phyloP scores from a whole-genome alignment of 35 echinoderm and acorn worm species.

The Apostichopus japonicus region DNA sequence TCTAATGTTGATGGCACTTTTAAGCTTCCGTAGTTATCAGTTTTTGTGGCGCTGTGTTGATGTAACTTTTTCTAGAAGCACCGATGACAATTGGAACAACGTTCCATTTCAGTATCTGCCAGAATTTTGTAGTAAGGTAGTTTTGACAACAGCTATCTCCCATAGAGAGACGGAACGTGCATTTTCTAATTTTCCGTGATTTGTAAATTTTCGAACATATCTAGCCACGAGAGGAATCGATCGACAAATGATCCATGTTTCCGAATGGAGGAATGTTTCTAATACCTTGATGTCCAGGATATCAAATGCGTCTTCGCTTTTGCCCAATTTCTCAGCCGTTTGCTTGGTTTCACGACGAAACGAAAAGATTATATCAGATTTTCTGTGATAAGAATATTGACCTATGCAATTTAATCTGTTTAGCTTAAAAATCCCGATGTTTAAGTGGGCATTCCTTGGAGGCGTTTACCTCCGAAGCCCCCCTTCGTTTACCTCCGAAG shows the following conservation, averaged over 20 bases:
- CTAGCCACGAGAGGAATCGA: not conserved
- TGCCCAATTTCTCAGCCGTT: conserved; percentile 3
- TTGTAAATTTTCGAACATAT: not conserved
- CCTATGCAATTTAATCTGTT: not conserved
- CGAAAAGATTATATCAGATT: not conserved
- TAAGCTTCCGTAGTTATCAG: no score
- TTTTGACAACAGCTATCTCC: not conserved
- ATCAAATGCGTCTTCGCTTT: not conserved
- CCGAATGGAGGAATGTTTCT: not conserved
- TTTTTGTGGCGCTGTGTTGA: not conserved
- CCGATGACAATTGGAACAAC: conserved; percentile 1
- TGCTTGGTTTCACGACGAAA: not conserved
- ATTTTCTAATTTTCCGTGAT: not conserved
- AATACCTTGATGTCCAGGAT: not conserved
- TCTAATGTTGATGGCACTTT: no score
- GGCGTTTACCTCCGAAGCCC: no score
- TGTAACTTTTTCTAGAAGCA: not conserved
- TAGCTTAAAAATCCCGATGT: no score
- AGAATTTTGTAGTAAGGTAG: not conserved
- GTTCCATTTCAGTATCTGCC: not conserved
- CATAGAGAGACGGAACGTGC: not conserved
- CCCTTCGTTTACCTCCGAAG: no score
- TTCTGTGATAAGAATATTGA: not conserved
- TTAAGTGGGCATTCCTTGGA: no score
- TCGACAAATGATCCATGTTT: not conserved